A percentile compares a stretch with the other conserved stretches of the same genome.
phyloP scores from a whole-genome alignment of 2,797 vertebrate species.

The Microctenopoma stevenorrisi region DNA sequence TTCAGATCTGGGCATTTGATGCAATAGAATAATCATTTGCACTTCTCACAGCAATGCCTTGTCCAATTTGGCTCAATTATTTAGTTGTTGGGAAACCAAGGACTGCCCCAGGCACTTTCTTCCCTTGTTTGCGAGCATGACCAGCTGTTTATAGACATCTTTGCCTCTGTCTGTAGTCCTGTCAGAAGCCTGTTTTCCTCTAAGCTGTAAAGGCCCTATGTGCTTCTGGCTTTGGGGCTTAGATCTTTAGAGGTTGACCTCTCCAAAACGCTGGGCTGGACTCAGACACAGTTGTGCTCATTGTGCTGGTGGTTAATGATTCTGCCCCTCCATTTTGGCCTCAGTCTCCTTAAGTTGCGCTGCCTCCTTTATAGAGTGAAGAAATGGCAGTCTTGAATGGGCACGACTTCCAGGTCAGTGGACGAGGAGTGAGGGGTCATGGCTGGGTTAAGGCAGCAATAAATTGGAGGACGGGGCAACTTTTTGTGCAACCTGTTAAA shows the following conservation, averaged over 20 bases:
- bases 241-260: conserved; percentile 73
- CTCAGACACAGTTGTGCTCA: conserved; percentile 77
- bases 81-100: conserved; percentile 45
- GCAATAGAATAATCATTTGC: conserved; percentile 22
- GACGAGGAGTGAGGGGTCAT: conserved; percentile 70
- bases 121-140: conserved; percentile 49
- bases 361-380: conserved; percentile 77
- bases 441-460: conserved; percentile 63
- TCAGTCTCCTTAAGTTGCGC: conserved; percentile 70
- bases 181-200: conserved; percentile 36
- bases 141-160: conserved; percentile 66
- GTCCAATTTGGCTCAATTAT: conserved; percentile 45
- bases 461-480: conserved; percentile 62
- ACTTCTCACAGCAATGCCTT: conserved; percentile 12
- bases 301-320: conserved; percentile 80
- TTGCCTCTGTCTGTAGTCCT: conserved; percentile 40
- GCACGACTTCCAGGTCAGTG: conserved; percentile 82
- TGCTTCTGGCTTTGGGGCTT: conserved; percentile 35
- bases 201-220: conserved; percentile 49
- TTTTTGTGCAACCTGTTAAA: conserved; percentile 41
- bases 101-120: conserved; percentile 34
- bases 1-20: conserved; percentile 36
- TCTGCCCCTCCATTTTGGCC: conserved; percentile 72
- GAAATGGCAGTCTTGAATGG: conserved; percentile 75
- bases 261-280: conserved; percentile 71